Evolutionary conservation across 2,888 invertebrate genomes (phyloP).

Genomic region (Pseudococcus viburni): DNA sequence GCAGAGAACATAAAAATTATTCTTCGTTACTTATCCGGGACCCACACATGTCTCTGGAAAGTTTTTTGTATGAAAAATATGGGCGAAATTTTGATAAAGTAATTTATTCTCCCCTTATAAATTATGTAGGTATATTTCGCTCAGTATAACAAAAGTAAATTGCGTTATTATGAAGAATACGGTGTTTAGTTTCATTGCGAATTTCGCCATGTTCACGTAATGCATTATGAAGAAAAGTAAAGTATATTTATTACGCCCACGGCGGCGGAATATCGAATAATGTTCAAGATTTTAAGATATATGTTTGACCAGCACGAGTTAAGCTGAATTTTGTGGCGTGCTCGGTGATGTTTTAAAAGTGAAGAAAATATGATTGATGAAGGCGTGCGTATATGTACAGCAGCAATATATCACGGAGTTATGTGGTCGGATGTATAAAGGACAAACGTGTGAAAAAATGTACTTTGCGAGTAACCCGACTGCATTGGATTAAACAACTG

Average conservation of each 20-base stretch:
- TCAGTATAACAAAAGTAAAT: too few relatives aligned
- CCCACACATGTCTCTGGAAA: neutral
- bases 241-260: neutral
- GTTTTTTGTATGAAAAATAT: neutral
- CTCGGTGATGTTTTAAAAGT: neutral
- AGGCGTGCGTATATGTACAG: neutral
- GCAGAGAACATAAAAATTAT: neutral
- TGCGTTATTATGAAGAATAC: too few relatives aligned
- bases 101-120: too few relatives aligned
- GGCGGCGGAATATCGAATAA: neutral
- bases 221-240: neutral
- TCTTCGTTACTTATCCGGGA: neutral
- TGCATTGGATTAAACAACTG: neutral
- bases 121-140: too few relatives aligned
- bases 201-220: too few relatives aligned
- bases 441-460: conserved; percentile 16
- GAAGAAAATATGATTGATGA: conserved; percentile 11
- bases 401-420: conserved; percentile 5
- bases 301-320: conserved; percentile 9
- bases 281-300: neutral
- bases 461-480: neutral
- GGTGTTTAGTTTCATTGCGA: too few relatives aligned
- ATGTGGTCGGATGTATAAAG: neutral
- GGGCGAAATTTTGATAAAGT: neutral
- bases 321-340: neutral